Evolutionary conservation across 2,113 vertebrate genomes (phyloP).

Genomic region (Miniopterus natalensis): DNA sequence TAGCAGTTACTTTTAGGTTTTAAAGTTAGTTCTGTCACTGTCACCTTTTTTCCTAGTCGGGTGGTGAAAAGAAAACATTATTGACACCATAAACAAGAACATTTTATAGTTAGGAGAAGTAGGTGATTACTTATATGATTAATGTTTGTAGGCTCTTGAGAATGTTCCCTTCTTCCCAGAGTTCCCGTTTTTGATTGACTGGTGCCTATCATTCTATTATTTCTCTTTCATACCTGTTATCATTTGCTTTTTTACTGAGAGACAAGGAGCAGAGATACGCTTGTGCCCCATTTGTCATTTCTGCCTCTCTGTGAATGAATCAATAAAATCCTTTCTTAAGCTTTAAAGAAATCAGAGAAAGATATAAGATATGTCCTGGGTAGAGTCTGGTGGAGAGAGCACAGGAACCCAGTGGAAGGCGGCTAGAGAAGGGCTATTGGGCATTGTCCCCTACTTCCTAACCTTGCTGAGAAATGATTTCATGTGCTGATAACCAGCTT

Average conservation of each 20-base stretch:
- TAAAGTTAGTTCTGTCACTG: constrained; percentile 1
- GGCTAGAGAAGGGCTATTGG: neutral
- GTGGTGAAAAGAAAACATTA: neutral
- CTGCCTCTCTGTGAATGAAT: neutral
- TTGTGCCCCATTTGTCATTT: neutral
- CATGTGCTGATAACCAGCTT: neutral
- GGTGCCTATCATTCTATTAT: neutral
- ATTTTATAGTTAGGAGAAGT: neutral
- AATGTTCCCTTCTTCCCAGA: neutral
- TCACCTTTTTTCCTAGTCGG: neutral
- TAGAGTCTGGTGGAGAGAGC: neutral
- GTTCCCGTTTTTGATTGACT: neutral
- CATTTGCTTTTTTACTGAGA: neutral
- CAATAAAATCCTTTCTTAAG: neutral
- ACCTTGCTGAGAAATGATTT: neutral
- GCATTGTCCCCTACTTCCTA: neutral
- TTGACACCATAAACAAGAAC: neutral
- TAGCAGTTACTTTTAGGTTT: neutral
- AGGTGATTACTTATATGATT: neutral
- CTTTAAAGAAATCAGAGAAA: neutral
- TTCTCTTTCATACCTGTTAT: neutral
- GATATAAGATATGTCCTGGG: neutral
- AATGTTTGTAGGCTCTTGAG: neutral
- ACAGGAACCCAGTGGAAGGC: neutral
- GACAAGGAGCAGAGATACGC: neutral